Evolutionary conservation across 2,888 invertebrate species (phyloP).

Genomic region (Cerastoderma edule): DNA sequence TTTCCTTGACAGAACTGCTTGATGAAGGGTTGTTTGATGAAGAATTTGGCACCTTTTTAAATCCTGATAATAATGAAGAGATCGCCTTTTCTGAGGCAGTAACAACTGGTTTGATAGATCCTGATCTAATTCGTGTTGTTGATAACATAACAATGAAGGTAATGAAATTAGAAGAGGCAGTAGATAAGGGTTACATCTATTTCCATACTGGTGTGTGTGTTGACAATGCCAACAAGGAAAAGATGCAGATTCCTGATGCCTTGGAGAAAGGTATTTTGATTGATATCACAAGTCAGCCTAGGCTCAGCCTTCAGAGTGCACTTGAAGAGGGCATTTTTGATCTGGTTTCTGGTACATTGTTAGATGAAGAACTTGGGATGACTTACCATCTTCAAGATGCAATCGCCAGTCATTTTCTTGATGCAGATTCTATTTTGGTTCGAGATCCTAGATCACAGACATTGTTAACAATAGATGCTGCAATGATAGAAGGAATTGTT

Average conservation of each 20-base stretch:
- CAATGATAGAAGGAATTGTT: conserved; percentile 71
- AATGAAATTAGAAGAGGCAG: conserved; percentile 69
- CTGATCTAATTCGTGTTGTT: conserved; percentile 68
- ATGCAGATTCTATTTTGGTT: conserved; percentile 92
- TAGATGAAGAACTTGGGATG: conserved; percentile 68
- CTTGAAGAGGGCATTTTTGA: conserved; percentile 75
- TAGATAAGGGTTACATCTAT: conserved; percentile 70
- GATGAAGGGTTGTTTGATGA: conserved; percentile 79
- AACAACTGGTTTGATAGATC: conserved; percentile 71
- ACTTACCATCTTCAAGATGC: conserved; percentile 83
- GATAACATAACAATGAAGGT: conserved; percentile 70
- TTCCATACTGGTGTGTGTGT: conserved; percentile 67
- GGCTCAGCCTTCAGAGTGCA: conserved; percentile 89
- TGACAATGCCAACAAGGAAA: conserved; percentile 66
- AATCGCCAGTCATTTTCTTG: conserved; percentile 92
- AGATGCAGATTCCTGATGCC: conserved; percentile 71
- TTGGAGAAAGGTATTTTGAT: conserved; percentile 77
- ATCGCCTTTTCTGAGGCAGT: conserved; percentile 72
- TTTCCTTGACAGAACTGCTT: conserved; percentile 76
- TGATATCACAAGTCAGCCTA: conserved; percentile 75
- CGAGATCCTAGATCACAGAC: conserved; percentile 90
- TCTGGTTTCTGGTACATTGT: conserved; percentile 87
- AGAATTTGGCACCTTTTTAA: conserved; percentile 70
- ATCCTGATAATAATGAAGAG: conserved; percentile 76
- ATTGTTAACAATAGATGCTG: conserved; percentile 81